Conservation (phyloP, 1,140 invertebrate species). For the Goniozus legneri region DNA sequence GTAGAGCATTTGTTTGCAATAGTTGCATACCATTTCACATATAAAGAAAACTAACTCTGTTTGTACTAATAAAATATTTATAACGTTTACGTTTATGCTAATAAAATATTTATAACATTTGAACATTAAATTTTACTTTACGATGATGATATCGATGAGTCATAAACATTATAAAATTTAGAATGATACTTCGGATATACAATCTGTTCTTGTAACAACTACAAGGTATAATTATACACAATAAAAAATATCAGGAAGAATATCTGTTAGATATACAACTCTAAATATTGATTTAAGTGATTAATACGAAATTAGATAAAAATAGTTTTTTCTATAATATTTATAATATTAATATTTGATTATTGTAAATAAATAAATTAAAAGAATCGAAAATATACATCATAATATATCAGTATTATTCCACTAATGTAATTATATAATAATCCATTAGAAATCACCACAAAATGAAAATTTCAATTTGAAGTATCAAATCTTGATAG, state of each 20-base stretch:
- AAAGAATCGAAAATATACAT: no score
- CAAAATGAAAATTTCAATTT: no score
- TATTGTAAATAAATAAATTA: no score
- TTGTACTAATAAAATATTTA: no score
- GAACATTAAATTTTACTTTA: not conserved
- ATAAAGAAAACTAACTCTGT: constrained; percentile 1
- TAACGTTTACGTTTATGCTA: not conserved
- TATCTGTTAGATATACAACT: no score
- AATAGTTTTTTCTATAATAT: constrained; percentile 5
- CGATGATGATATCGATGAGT: not conserved
- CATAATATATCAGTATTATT: no score
- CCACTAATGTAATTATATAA: no score
- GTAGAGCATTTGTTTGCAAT: constrained; percentile 4
- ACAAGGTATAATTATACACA: not conserved
- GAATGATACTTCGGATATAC: not conserved
- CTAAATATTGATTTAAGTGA: not conserved
- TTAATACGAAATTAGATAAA: constrained; percentile 12
- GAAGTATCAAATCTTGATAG: no score
- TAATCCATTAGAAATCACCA: no score
- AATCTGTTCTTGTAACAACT: not conserved
- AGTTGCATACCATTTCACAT: not conserved
- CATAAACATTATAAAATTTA: not conserved
- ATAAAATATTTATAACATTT: not conserved
- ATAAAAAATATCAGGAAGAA: not conserved
- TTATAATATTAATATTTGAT: no score